phyloP scores from a whole-genome alignment of 2,888 invertebrate genomes.

The Melieria picta region DNA sequence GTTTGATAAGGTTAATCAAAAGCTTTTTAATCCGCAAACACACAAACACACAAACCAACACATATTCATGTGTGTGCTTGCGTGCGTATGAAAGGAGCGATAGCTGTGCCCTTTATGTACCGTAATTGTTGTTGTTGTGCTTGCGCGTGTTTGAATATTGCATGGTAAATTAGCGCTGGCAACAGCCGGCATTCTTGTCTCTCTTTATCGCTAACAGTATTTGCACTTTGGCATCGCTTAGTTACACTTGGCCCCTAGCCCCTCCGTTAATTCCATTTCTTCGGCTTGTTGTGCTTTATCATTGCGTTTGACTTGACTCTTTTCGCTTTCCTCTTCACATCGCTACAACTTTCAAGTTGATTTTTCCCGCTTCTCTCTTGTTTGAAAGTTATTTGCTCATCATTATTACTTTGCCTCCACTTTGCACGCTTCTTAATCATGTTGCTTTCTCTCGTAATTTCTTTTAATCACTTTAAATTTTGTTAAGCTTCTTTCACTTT shows the following conservation, averaged over 20 bases:
- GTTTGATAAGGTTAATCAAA: conserved; percentile 62
- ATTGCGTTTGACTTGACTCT: no score
- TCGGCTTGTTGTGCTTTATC: no score
- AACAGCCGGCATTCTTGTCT: neutral
- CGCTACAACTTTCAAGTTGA: no score
- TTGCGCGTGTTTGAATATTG: conserved; percentile 34
- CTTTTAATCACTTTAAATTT: no score
- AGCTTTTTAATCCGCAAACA: conserved; percentile 60
- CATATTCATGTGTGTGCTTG: conserved; percentile 21
- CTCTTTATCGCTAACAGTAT: neutral
- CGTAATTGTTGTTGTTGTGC: neutral
- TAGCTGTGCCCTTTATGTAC: no score
- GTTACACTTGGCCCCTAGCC: neutral
- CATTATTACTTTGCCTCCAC: no score
- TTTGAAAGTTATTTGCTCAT: no score
- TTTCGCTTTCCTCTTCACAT: no score
- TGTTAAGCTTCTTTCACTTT: no score
- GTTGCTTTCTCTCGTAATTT: no score
- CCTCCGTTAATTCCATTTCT: neutral
- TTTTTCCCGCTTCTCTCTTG: no score
- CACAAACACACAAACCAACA: conserved; percentile 37
- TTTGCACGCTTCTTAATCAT: no score
- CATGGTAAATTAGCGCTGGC: conserved; percentile 50
- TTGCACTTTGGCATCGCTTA: neutral
- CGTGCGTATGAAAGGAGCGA: neutral